Base-by-base conservation (phyloP, 2,888 invertebrate genomes). In the Pseudanteris insignis region DNA sequence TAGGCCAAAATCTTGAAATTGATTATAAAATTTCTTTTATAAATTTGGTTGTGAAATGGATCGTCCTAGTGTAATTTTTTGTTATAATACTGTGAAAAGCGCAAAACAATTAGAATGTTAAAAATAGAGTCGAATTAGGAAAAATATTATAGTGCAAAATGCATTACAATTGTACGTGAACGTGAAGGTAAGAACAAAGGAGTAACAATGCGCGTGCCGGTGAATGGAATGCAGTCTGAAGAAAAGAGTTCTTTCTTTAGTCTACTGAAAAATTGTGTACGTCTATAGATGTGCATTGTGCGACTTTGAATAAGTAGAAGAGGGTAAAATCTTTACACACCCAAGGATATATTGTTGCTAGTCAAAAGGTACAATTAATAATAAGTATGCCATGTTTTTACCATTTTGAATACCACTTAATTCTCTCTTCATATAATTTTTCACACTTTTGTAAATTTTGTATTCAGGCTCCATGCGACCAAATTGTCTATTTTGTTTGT, bases 401-500 rank as follows among this genome's bases (percentile, higher is more conserved):
- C 10, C 13, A 11, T 11, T 2, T 6, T 12, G 9, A n/a, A n/a
- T n/a, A n/a, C n/a, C n/a, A n/a, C 14, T 5, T 26, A 30, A 9
- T n/a, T 25, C n/a, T 48, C 12, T 21, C 18, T 14, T 47, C 55
- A 57, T 57, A 48, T 57, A 21, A 40, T 57, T 57, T 50, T 55
- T 55, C 55, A 55, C 55, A 55, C 55, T 55, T 55, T 55, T 47
- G 26, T 26, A n/a, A n/a, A n/a, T n/a, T n/a, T n/a, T n/a, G n/a
- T n/a, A n/a, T n/a, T n/a, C n/a, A n/a, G n/a, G n/a, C n/a, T n/a
- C n/a, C n/a, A n/a, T n/a, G n/a, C n/a, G n/a, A n/a, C n/a, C n/a
- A n/a, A n/a, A n/a, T n/a, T n/a, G n/a, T n/a, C n/a, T n/a, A n/a
- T n/a, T n/a, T n/a, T n/a, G n/a, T n/a, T 32, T 33, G 21, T 7